Conservation (phyloP, 2,797 vertebrate species). For the Danio aesculapii region DNA sequence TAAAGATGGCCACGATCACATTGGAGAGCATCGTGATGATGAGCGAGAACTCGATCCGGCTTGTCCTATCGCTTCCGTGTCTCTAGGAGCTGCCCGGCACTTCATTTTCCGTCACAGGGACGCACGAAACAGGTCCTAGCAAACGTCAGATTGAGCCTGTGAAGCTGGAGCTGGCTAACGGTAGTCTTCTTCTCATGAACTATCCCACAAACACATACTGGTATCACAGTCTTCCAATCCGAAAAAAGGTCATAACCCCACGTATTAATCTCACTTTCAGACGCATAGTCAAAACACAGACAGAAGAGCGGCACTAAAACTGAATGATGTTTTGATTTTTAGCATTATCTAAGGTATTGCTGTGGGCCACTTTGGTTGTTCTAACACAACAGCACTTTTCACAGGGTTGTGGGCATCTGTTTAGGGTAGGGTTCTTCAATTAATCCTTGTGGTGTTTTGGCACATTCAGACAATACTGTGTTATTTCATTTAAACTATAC, state of each 20-base stretch:
- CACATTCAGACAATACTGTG: background rate
- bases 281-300: constrained; percentile 69
- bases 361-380: background rate
- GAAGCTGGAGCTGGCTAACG: constrained; percentile 85
- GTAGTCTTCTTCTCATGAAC: constrained; percentile 94
- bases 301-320: constrained; percentile 43
- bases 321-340: background rate
- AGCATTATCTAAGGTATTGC: background rate
- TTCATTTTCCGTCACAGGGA: constrained; percentile 89
- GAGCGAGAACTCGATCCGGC: constrained; percentile 87
- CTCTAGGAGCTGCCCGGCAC: constrained; percentile 90
- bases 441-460: background rate
- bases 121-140: constrained; percentile 72
- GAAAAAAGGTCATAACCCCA: constrained; percentile 82
- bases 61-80: constrained; percentile 91
- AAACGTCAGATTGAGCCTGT: constrained; percentile 70
- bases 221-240: constrained; percentile 93
- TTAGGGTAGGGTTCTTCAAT: background rate
- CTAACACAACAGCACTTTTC: background rate
- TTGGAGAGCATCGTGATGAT: constrained; percentile 92
- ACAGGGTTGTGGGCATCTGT: no score
- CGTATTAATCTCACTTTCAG: constrained; percentile 94
- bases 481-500: background rate
- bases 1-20: constrained; percentile 92
- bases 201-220: constrained; percentile 90